Conservation (phyloP, 2,888 invertebrate genomes). For the Microplitis deprimator region DNA sequence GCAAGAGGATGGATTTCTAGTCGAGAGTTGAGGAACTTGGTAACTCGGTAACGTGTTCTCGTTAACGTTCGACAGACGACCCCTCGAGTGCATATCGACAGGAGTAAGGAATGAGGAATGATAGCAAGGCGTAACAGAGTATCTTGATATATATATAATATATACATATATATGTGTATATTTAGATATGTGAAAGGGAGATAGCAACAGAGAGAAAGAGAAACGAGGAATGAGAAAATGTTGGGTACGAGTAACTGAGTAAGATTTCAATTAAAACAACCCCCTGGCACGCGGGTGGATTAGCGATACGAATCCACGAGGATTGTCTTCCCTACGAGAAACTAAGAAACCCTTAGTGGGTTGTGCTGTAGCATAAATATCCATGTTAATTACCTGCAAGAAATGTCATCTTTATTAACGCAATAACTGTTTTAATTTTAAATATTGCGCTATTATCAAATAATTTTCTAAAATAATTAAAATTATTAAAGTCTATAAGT, state of each 20-base stretch:
- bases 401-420: constrained; percentile 57
- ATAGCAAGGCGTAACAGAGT: constrained; percentile 19
- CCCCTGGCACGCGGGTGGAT: constrained; percentile 66
- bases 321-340: constrained; percentile 46
- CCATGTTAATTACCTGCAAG: constrained; percentile 69
- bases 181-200: neutral
- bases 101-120: constrained; percentile 29
- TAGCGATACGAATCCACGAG: constrained; percentile 69
- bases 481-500: too few relatives aligned
- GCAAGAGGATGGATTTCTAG: constrained; percentile 42
- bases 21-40: constrained; percentile 49
- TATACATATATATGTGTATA: constrained; percentile 20
- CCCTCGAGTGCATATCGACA: constrained; percentile 36
- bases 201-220: neutral
- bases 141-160: neutral
- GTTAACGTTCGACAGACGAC: constrained; percentile 44
- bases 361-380: constrained; percentile 72
- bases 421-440: constrained; percentile 56
- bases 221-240: constrained; percentile 23
- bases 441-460: neutral
- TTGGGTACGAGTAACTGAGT: constrained; percentile 58
- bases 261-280: constrained; percentile 71
- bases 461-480: neutral
- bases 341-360: constrained; percentile 59
- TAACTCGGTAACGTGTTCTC: constrained; percentile 54